Percentiles rank a stretch among this genome's conserved stretches.
Conservation (phyloP, 2,797 vertebrate genomes). For the Mormyrops attenuatus region DNA sequence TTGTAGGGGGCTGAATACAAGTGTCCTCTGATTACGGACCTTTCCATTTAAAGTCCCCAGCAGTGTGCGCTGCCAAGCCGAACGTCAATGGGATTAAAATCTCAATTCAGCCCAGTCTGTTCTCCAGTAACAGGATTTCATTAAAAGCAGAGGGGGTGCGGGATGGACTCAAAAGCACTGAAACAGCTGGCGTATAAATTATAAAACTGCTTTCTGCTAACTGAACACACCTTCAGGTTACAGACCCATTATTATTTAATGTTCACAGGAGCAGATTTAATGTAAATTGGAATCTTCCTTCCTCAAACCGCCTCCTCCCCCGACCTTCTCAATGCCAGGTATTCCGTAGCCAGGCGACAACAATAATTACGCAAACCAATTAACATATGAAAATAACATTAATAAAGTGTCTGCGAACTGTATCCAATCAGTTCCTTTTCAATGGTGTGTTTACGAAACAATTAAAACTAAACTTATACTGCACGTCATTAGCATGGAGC, state of each 20-base stretch:
- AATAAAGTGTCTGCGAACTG: constrained; percentile 99
- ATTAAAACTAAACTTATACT: constrained; percentile 99
- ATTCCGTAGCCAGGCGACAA: constrained; percentile 87
- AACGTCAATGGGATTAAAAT: constrained; percentile 97
- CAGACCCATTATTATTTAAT: constrained; percentile 99
- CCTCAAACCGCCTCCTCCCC: constrained; percentile 58
- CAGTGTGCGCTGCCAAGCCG: constrained; percentile 83
- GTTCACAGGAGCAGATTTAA: constrained; percentile 91
- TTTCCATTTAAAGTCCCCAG: constrained; percentile 89
- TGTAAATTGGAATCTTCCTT: constrained; percentile 92
- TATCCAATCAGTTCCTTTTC: constrained; percentile 99
- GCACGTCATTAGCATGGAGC: constrained; percentile 96
- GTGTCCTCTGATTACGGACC: constrained; percentile 92
- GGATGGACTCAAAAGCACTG: constrained; percentile 83
- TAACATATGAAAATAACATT: constrained; percentile 99
- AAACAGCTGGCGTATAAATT: constrained; percentile 99
- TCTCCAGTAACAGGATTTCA: constrained; percentile 99
- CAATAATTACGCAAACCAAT: constrained; percentile 98
- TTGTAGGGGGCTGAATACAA: constrained; percentile 87
- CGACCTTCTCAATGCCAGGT: constrained; percentile 86
- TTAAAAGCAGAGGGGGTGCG: constrained; percentile 90
- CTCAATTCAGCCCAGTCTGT: constrained; percentile 98
- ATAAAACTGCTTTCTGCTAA: constrained; percentile 98
- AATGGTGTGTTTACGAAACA: constrained; percentile 99
- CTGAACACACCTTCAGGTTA: constrained; percentile 95